Evolutionary conservation across 2,113 vertebrate genomes (phyloP).

Genomic region (Lampris megalopsis): DNA sequence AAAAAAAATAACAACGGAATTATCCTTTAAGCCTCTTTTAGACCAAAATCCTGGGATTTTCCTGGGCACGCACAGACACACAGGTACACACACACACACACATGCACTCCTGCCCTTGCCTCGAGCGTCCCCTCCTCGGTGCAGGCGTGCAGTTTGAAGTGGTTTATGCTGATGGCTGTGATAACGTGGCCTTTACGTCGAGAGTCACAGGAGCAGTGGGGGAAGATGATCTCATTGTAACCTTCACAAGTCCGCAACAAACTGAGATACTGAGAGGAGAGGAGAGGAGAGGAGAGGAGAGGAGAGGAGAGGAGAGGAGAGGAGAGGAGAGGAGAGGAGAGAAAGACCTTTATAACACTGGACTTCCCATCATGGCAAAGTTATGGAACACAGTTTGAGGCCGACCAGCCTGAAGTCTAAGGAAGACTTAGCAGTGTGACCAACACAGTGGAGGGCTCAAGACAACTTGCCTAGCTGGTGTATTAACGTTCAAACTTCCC

Average conservation of each 20-base stretch:
- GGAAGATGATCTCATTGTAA: constrained; percentile 96
- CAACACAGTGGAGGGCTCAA: too few species aligned
- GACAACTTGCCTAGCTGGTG: too few species aligned
- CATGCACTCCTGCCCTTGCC: constrained; percentile 71
- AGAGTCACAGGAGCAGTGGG: constrained; percentile 96
- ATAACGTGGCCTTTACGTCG: constrained; percentile 94
- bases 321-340: background rate
- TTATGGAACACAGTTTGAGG: too few species aligned
- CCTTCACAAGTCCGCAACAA: constrained; percentile 92
- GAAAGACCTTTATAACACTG: background rate
- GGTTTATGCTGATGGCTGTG: constrained; percentile 93
- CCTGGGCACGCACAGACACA: background rate
- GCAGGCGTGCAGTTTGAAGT: constrained; percentile 97
- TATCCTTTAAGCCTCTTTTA: too few species aligned
- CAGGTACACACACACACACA: background rate
- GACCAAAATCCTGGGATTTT: too few species aligned
- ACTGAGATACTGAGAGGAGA: constrained; percentile 87
- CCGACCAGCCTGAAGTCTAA: too few species aligned
- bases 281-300: background rate
- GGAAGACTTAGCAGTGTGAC: too few species aligned
- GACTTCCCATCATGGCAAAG: too few species aligned
- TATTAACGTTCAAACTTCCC: too few species aligned
- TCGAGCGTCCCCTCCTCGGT: constrained; percentile 92
- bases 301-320: background rate
- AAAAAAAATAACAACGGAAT: background rate